A percentile compares a stretch with the other conserved stretches of the same genome.
phyloP scores from a whole-genome alignment of 1,140 invertebrate species.

The Nebria ingens region DNA sequence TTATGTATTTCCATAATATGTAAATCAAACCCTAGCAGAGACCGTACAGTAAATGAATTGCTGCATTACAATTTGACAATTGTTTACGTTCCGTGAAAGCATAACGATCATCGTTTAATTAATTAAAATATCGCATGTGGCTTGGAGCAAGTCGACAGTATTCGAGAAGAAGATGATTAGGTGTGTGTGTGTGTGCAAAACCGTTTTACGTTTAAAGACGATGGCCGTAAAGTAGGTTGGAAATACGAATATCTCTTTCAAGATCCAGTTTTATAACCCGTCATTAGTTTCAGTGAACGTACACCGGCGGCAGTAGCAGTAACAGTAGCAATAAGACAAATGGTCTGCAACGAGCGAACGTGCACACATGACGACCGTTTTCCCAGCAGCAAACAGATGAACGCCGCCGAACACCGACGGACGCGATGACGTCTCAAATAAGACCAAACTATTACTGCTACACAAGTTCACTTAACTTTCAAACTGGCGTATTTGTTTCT shows the following conservation, averaged over 20 bases:
- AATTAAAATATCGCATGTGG: neutral
- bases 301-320: too few relatives aligned
- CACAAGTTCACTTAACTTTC: slow-evolving; percentile 5
- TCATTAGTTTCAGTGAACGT: slow-evolving; percentile 6
- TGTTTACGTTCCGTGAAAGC: too few relatives aligned
- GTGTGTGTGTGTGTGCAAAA: too few relatives aligned
- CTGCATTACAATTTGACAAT: too few relatives aligned
- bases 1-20: too few relatives aligned
- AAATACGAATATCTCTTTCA: slow-evolving; percentile 6
- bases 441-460: neutral
- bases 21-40: too few relatives aligned
- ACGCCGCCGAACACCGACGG: neutral
- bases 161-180: too few relatives aligned
- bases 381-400: neutral
- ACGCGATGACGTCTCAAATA: neutral
- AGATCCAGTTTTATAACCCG: slow-evolving; percentile 9
- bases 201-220: neutral
- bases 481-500: neutral
- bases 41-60: too few relatives aligned
- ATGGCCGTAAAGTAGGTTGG: neutral
- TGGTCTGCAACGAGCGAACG: slow-evolving; percentile 1
- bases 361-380: neutral
- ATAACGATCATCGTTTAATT: too few relatives aligned
- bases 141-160: too few relatives aligned
- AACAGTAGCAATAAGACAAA: slow-evolving; percentile 9